These are phyloP conservation scores for Petrocephalus zakoni DNA, from an alignment of 2,113 vertebrate species.

Conservation along the genomic window DNA sequence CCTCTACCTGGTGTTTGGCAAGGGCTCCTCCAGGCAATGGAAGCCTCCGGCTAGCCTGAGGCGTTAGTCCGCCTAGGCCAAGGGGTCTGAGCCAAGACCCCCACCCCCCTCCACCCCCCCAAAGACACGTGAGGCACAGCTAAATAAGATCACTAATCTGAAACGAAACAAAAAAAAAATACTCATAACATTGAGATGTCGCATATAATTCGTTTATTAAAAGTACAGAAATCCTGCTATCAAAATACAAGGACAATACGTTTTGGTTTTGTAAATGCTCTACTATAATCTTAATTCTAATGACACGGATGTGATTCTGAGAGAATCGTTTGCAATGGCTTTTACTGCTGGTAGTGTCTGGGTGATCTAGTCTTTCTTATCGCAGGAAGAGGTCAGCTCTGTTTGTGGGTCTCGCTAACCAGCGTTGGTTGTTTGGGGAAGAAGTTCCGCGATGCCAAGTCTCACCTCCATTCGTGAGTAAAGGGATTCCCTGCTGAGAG, in stretches of 20 bases:
- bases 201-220: not conserved
- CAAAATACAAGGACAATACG: not conserved
- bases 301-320: not conserved
- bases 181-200: not conserved
- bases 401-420: not conserved
- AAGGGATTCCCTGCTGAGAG: not conserved
- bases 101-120: not conserved
- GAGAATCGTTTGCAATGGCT: not conserved
- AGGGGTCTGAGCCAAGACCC: not conserved
- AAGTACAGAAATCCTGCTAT: not conserved
- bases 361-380: not conserved
- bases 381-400: not conserved
- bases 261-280: not conserved
- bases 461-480: not conserved
- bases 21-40: constrained; percentile 33
- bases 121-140: not conserved
- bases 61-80: constrained; percentile 28
- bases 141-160: not conserved
- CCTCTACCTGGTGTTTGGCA: constrained; percentile 37
- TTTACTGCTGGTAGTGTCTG: not conserved
- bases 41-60: constrained; percentile 31
- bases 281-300: not conserved
- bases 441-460: not conserved
- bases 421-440: not conserved
- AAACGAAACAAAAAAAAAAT: not conserved